Percentiles rank a stretch among this genome's conserved stretches.
Conservation (phyloP, 2,113 vertebrate genomes). For the Hypanus sabinus region DNA sequence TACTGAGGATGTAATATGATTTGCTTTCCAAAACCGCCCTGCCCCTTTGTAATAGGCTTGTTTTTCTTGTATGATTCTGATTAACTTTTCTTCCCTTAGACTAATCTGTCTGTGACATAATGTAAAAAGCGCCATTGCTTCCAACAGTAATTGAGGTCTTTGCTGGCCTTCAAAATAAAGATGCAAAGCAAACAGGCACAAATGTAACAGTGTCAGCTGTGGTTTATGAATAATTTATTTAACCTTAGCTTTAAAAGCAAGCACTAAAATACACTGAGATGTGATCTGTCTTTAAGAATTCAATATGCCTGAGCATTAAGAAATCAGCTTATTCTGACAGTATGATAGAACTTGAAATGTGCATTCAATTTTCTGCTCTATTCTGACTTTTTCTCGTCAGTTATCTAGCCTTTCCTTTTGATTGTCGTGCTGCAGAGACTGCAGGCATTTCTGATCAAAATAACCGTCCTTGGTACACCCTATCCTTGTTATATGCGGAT, state of each 20-base stretch:
- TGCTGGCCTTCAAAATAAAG: background rate
- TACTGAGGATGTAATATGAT: background rate
- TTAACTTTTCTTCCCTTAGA: background rate
- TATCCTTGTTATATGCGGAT: too few species aligned
- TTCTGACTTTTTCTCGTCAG: background rate
- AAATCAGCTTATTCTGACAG: background rate
- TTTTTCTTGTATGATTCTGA: background rate
- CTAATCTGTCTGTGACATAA: background rate
- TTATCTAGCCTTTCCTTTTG: background rate
- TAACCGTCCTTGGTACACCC: background rate
- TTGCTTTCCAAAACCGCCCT: background rate
- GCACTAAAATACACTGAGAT: background rate
- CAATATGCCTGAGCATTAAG: background rate
- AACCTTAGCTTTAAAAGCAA: background rate
- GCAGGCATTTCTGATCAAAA: background rate
- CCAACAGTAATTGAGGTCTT: background rate
- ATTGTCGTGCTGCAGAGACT: background rate
- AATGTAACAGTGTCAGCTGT: background rate
- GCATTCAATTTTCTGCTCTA: background rate
- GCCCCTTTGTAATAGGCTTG: background rate
- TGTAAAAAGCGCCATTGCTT: background rate
- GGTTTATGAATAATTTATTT: conserved; percentile 24
- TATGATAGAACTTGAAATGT: background rate
- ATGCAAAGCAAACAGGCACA: background rate
- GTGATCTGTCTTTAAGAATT: background rate